Evolutionary conservation across 2,113 vertebrate genomes (phyloP), one percentile per base, ranked within the genome.

Genomic region (Thryonomys swinderianus): DNA sequence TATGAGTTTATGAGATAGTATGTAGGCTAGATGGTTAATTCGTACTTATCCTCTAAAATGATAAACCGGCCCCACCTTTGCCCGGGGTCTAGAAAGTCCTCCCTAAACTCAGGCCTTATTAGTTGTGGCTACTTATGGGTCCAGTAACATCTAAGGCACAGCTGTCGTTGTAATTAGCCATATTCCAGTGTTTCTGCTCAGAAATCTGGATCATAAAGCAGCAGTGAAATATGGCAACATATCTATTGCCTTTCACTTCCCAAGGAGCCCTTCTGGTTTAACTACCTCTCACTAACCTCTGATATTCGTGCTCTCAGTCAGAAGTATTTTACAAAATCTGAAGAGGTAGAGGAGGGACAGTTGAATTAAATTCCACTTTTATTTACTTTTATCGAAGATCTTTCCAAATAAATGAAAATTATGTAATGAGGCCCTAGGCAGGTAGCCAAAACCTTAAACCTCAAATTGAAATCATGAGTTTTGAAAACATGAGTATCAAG

Each of bases 361-460:
- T n/a, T n/a, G n/a, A n/a, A n/a, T n/a, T n/a, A n/a, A n/a, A n/a
- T n/a, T 42, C 23, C 20, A 32, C 48, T 51, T 51, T 51, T 7
- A 51, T 51, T 51, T 32, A 76, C 6, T 84, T 85, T 88, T 16
- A 90, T 76, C 67, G 23, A 94, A 85, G 1, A 53, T 53, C 45
- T 59, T 82, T 90, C 64, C 37, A 83, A 55, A 17, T 10, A 92
- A 91, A 85, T 82, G 16, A 86, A 79, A 93, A 78, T 1, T 10
- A 67, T 16, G 74, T 30, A 61, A 79, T 45, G 51, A 84, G 2
- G 8, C 7, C 73, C 9, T 14, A 84, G n/a, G 7, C 57, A 69
- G 45, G 57, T 73, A 59, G 6, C 3, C 25, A 71, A 93, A 59
- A 23, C 8, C 59, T 16, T 67, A 53, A 64, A 53, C 40, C 25